A percentile compares a stretch with the other conserved stretches of the same genome.
Evolutionary conservation across 2,113 vertebrate species (phyloP).

Genomic region (Neodontobutis hainanensis): DNA sequence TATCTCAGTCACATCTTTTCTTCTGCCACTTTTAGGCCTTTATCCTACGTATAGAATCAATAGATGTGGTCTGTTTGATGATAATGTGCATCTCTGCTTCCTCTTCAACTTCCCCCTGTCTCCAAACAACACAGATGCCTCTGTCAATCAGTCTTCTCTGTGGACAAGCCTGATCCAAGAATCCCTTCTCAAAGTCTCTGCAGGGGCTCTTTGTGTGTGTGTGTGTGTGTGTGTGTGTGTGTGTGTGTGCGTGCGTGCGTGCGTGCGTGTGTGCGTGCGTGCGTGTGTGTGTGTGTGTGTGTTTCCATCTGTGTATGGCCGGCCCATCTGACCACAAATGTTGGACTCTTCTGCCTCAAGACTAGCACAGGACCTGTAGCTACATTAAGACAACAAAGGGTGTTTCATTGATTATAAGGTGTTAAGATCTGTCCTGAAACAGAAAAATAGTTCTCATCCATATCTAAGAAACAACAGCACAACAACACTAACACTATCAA

Average conservation of each 20-base stretch:
- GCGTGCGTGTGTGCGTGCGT: neutral
- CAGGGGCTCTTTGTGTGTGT: slow-evolving; percentile 26
- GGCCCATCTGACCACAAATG: slow-evolving; percentile 16
- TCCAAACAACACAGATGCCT: slow-evolving; percentile 41
- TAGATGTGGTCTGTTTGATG: neutral
- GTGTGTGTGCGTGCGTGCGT: slow-evolving; percentile 38
- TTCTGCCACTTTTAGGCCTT: neutral
- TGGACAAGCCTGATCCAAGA: slow-evolving; percentile 37
- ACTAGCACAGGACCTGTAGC: slow-evolving; percentile 13
- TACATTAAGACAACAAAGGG: neutral
- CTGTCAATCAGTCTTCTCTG: slow-evolving; percentile 43
- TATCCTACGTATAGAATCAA: neutral
- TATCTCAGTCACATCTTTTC: no score
- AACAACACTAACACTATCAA: no score
- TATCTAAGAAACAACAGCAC: no score
- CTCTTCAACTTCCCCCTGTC: slow-evolving; percentile 4
- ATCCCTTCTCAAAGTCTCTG: slow-evolving; percentile 27
- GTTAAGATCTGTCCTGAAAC: neutral
- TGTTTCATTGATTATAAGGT: neutral
- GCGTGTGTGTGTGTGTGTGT: no score
- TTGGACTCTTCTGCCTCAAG: slow-evolving; percentile 21
- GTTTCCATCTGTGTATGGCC: neutral
- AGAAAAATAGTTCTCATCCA: no score
- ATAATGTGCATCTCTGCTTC: slow-evolving; percentile 11
- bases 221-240: slow-evolving; percentile 22